phyloP scores from a whole-genome alignment of 2,113 vertebrate genomes.

The Diphyllodes magnificus region DNA sequence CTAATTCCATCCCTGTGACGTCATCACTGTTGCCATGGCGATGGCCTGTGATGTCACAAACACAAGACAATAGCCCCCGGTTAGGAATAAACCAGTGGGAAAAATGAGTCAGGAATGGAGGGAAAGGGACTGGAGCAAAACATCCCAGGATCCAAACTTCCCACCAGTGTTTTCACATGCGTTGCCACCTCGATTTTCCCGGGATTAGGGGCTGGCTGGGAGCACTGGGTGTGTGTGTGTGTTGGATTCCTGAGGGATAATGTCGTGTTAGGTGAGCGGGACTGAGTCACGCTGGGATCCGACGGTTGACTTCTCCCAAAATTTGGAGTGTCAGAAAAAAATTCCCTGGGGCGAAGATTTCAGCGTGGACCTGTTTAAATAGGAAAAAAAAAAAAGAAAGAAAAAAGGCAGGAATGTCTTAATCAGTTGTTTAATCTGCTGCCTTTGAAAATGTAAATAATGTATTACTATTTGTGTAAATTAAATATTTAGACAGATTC shows the following conservation, averaged over 20 bases:
- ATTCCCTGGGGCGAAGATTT: background rate
- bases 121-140: background rate
- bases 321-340: background rate
- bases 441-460: background rate
- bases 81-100: background rate
- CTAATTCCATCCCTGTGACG: slow-evolving; percentile 40
- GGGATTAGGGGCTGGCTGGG: background rate
- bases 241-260: background rate
- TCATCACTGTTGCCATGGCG: slow-evolving; percentile 22
- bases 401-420: background rate
- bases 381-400: background rate
- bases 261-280: background rate
- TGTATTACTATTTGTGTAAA: fast-evolving
- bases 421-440: background rate
- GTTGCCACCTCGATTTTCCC: background rate
- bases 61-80: slow-evolving; percentile 35
- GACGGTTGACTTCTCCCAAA: background rate
- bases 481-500: too few species aligned
- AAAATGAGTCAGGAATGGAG: slow-evolving; percentile 4
- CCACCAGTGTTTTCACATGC: background rate
- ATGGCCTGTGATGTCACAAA: slow-evolving; percentile 59
- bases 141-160: background rate
- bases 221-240: background rate
- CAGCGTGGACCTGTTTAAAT: fast-evolving
- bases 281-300: background rate